These are phyloP conservation scores for Drosophila repleta DNA, from an alignment of 1,140 invertebrate species.

Conservation along the genomic window DNA sequence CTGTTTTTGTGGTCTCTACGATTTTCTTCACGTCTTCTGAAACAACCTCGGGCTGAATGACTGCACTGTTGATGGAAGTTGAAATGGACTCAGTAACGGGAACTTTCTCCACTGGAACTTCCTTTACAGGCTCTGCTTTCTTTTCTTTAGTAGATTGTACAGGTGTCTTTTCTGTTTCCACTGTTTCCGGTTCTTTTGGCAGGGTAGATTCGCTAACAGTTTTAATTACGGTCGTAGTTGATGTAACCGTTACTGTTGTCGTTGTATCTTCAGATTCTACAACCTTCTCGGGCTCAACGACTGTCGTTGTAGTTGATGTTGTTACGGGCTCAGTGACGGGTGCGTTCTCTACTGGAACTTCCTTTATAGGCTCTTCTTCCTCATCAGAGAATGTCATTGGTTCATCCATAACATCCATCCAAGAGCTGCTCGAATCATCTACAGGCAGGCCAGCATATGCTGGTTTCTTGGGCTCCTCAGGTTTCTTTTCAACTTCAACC, in stretches of 20 bases:
- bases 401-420: constrained; percentile 49
- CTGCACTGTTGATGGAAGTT: background rate
- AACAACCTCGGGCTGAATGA: background rate
- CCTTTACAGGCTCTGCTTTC: background rate
- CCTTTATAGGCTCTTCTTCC: constrained; percentile 60
- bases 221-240: constrained; percentile 8
- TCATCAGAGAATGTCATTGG: constrained; percentile 84
- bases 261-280: background rate
- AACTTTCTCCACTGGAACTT: background rate
- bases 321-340: background rate
- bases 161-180: constrained; percentile 1
- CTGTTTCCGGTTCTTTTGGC: background rate
- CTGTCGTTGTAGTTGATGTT: background rate
- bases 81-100: constrained; percentile 14
- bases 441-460: constrained; percentile 43
- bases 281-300: constrained; percentile 5
- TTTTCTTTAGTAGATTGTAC: background rate
- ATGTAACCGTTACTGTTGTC: constrained; percentile 11
- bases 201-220: constrained; percentile 5
- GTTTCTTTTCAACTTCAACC: constrained; percentile 16
- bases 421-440: background rate
- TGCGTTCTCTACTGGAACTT: constrained; percentile 1
- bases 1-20: background rate
- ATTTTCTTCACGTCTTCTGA: background rate
- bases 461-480: constrained; percentile 39